A percentile compares a stretch with the other conserved stretches of the same genome.
Conservation (phyloP, 2,888 invertebrate species). For the Smittia sp. region DNA sequence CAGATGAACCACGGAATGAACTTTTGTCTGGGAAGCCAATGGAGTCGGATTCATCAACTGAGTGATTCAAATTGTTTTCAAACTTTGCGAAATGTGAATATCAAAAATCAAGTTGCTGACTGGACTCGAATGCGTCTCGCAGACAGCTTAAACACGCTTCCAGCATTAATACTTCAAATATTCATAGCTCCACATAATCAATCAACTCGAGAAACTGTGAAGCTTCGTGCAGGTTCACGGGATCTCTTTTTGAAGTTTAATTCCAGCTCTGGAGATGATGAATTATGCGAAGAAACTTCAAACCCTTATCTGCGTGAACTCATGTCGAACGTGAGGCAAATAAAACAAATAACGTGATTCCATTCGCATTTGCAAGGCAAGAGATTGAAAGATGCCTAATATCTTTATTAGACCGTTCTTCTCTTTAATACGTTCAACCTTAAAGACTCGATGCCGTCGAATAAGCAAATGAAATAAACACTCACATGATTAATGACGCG, state of each 20-base stretch:
- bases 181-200: not conserved
- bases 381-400: conserved; percentile 9
- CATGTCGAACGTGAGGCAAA: not conserved
- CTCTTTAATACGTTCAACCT: conserved; percentile 17
- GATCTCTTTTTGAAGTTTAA: conserved; percentile 20
- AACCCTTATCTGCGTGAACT: conserved; percentile 1
- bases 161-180: too few relatives aligned
- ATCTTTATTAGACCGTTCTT: conserved; percentile 15
- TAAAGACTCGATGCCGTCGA: not conserved
- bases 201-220: not conserved
- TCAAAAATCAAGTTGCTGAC: too few relatives aligned
- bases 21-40: too few relatives aligned
- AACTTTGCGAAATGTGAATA: too few relatives aligned
- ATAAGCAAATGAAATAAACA: not conserved
- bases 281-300: not conserved
- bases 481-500: conserved; percentile 21
- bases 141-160: too few relatives aligned
- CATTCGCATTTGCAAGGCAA: not conserved
- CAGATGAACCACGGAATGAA: too few relatives aligned
- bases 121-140: too few relatives aligned
- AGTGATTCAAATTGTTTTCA: too few relatives aligned
- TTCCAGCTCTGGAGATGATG: conserved; percentile 36
- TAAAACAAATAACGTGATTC: not conserved
- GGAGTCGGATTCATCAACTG: too few relatives aligned
- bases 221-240: not conserved